Percentiles rank a stretch among this genome's conserved stretches.
Evolutionary conservation across 2,888 invertebrate species (phyloP).

Genomic region (Elgonia sp.): DNA sequence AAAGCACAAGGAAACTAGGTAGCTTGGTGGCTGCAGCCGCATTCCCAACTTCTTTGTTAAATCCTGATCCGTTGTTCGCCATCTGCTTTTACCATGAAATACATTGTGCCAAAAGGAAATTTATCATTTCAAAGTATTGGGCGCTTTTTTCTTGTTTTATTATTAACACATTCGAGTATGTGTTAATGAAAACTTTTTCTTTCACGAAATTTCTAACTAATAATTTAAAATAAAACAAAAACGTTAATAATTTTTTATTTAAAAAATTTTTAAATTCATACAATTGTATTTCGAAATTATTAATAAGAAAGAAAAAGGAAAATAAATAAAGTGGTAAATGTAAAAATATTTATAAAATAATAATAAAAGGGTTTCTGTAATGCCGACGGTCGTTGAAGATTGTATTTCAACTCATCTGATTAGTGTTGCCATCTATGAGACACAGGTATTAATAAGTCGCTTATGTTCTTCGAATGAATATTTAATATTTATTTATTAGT

Average conservation of each 20-base stretch:
- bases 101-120: slow-evolving; percentile 50
- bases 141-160: slow-evolving; percentile 40
- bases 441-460: slow-evolving; percentile 31
- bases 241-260: not conserved
- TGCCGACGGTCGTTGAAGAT: slow-evolving; percentile 69
- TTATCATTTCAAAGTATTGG: slow-evolving; percentile 58
- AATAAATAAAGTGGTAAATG: not conserved
- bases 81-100: slow-evolving; percentile 74
- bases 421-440: slow-evolving; percentile 68
- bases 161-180: not conserved
- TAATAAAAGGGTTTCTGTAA: slow-evolving; percentile 41
- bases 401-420: slow-evolving; percentile 25
- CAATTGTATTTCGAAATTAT: too few relatives aligned
- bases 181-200: slow-evolving; percentile 34
- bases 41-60: slow-evolving; percentile 65
- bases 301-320: too few relatives aligned
- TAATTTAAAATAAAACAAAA: not conserved
- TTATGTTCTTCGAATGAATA: slow-evolving; percentile 24
- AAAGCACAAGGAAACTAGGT: slow-evolving; percentile 65
- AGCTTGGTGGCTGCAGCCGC: slow-evolving; percentile 49
- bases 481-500: not conserved
- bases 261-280: not conserved
- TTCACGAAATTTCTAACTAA: slow-evolving; percentile 4
- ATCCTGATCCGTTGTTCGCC: slow-evolving; percentile 61
- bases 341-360: not conserved